These are phyloP conservation scores for Eubasilissa regina DNA, from an alignment of 1,140 invertebrate species.

Conservation along the genomic window DNA sequence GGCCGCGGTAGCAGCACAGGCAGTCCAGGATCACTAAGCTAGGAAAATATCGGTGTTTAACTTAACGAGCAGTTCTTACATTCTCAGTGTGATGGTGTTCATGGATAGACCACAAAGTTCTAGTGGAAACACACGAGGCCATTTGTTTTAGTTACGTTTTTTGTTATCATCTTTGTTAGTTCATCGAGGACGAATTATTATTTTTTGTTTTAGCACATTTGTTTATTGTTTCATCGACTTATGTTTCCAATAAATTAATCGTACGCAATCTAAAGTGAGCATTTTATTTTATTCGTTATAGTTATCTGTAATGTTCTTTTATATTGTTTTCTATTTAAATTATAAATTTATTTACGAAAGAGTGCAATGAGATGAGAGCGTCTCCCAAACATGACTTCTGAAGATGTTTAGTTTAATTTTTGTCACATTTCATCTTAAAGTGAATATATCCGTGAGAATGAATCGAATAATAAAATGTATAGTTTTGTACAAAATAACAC, in stretches of 20 bases:
- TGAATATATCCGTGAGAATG: conserved; percentile 40
- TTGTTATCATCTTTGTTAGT: conserved; percentile 58
- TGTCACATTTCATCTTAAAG: conserved; percentile 31
- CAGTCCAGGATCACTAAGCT: conserved; percentile 64
- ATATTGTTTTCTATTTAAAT: conserved; percentile 69
- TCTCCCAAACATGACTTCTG: conserved; percentile 35
- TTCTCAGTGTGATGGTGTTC: conserved; percentile 46
- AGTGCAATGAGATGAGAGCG: conserved; percentile 69
- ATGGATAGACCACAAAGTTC: conserved; percentile 31
- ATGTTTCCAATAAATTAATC: conserved; percentile 59
- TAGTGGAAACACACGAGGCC: conserved; percentile 29
- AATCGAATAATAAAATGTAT: conserved; percentile 65
- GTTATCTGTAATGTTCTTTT: conserved; percentile 70
- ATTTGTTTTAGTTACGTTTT: conserved; percentile 49
- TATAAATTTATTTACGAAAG: conserved; percentile 67
- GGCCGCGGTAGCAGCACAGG: conserved; percentile 77
- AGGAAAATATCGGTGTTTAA: conserved; percentile 31
- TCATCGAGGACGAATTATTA: conserved; percentile 55
- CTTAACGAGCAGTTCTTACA: conserved; percentile 37
- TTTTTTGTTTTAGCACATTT: conserved; percentile 51
- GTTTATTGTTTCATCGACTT: conserved; percentile 48
- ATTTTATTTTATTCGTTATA: conserved; percentile 73
- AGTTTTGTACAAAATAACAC: conserved; percentile 73
- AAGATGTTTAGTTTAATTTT: conserved; percentile 38
- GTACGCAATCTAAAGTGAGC: conserved; percentile 60